Conservation (phyloP, 2,888 invertebrate species). For the Pheosia tremula region DNA sequence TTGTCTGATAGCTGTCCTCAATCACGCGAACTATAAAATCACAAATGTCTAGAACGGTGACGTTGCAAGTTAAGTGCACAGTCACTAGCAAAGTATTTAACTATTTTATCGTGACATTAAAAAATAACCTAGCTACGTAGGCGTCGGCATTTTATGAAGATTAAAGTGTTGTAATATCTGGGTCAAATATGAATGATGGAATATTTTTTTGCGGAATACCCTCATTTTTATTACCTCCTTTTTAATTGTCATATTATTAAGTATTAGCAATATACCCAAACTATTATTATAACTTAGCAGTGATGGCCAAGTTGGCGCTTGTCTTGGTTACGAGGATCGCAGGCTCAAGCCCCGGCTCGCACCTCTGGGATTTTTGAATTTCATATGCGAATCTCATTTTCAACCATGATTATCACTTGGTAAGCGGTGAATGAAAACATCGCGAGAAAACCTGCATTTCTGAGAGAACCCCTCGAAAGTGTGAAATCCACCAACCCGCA, state of each 20-base stretch:
- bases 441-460: too few species aligned
- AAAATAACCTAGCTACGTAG: constrained; percentile 20
- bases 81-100: constrained; percentile 34
- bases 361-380: too few species aligned
- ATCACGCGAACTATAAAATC: constrained; percentile 44
- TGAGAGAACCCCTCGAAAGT: too few species aligned
- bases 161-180: constrained; percentile 7
- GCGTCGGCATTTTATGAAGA: constrained; percentile 9
- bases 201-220: not conserved
- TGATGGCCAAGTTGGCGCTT: too few species aligned
- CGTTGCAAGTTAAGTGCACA: constrained; percentile 34
- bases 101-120: constrained; percentile 24
- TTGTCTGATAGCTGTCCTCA: constrained; percentile 2
- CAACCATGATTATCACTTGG: too few species aligned
- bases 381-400: too few species aligned
- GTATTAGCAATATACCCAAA: too few species aligned
- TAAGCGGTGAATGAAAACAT: too few species aligned
- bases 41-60: constrained; percentile 42
- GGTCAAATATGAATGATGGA: constrained; percentile 5
- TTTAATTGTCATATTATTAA: not conserved
- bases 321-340: too few species aligned
- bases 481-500: too few species aligned
- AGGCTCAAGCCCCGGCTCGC: too few species aligned
- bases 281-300: too few species aligned
- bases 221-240: constrained; percentile 1